These are phyloP conservation scores for Botia almorhae DNA, from an alignment of 2,797 vertebrate species.

Conservation along the genomic window DNA sequence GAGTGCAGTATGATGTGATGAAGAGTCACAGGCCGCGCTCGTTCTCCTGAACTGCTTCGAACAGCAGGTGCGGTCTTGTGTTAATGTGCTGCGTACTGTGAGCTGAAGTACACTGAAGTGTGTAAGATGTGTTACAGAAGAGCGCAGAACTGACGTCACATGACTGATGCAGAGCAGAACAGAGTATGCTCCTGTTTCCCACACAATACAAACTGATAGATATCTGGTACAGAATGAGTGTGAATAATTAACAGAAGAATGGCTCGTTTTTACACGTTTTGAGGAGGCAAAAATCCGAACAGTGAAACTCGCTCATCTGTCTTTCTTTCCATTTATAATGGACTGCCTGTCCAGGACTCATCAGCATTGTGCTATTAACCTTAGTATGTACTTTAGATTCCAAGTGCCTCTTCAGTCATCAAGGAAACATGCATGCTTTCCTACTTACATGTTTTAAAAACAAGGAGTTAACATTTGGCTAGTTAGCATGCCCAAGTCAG, in stretches of 20 bases:
- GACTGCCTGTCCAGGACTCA: no score
- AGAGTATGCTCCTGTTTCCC: constrained; percentile 14
- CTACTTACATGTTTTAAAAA: no score
- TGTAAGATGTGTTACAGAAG: constrained; percentile 48
- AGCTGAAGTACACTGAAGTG: constrained; percentile 43
- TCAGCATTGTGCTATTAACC: no score
- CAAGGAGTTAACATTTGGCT: no score
- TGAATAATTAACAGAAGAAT: constrained; percentile 18
- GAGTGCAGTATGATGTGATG: constrained; percentile 49
- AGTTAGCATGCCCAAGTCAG: no score
- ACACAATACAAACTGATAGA: constrained; percentile 10
- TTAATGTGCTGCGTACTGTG: no score
- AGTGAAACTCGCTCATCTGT: no score
- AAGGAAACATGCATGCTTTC: no score
- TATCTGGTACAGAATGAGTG: constrained; percentile 1
- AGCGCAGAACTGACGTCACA: constrained; percentile 43
- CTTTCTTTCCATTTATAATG: no score
- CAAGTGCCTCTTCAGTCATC: no score
- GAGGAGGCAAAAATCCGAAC: no score
- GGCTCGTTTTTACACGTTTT: not conserved
- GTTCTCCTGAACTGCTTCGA: constrained; percentile 62
- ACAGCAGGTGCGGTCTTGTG: constrained; percentile 52
- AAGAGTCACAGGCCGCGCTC: constrained; percentile 54
- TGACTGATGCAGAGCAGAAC: constrained; percentile 27
- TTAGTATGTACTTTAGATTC: no score